Percentiles rank a stretch among this genome's conserved stretches.
These are phyloP conservation scores for Sympetrum striolatum DNA, from an alignment of 2,888 invertebrate species.

Conservation along the genomic window DNA sequence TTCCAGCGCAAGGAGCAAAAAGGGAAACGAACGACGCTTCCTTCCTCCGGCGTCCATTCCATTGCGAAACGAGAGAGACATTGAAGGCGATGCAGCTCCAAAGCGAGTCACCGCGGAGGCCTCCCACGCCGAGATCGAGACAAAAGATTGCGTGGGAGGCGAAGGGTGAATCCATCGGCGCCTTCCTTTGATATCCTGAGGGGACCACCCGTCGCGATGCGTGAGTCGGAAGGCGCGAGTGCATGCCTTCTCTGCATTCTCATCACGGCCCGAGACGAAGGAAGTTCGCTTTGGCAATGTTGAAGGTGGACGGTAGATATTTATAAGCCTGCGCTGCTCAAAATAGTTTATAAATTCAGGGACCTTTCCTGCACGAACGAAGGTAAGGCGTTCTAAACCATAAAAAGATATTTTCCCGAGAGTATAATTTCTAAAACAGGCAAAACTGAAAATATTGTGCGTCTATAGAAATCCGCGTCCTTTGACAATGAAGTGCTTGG, in stretches of 20 bases:
- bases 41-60: not conserved
- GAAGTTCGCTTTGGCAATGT: not conserved
- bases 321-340: not conserved
- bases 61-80: not conserved
- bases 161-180: not conserved
- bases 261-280: not conserved
- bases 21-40: not conserved
- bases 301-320: not conserved
- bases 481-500: too few species aligned
- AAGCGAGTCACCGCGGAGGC: not conserved
- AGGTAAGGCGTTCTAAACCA: not conserved
- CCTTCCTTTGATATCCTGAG: not conserved
- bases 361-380: not conserved
- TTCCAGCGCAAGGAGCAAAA: not conserved
- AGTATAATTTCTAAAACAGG: too few species aligned
- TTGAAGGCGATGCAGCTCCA: not conserved
- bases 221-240: not conserved
- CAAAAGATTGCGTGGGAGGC: not conserved
- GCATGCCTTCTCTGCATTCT: not conserved
- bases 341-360: constrained; percentile 5
- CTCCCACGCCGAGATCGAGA: not conserved
- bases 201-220: not conserved
- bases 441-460: too few species aligned
- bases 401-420: too few species aligned
- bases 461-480: too few species aligned